A percentile compares a stretch with the other conserved stretches of the same genome.
Evolutionary conservation across 2,113 vertebrate genomes (phyloP).

Genomic region (Pseudorasbora parva): DNA sequence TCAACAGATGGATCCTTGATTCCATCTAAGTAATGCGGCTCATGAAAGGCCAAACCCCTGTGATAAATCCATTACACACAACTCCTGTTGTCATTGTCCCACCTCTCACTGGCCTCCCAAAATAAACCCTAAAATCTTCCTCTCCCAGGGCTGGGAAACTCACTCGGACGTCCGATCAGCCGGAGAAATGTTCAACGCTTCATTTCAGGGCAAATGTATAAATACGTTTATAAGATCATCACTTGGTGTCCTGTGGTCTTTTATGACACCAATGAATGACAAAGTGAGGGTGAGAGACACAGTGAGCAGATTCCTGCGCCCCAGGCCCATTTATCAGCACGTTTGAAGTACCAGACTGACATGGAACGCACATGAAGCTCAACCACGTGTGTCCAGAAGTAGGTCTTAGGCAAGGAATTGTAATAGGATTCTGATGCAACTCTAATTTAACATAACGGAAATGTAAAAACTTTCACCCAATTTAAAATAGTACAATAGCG

Average conservation of each 20-base stretch:
- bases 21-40: slow-evolving; percentile 49
- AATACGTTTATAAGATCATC: slow-evolving; percentile 55
- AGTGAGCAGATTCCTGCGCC: slow-evolving; percentile 71
- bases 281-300: slow-evolving; percentile 54
- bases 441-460: background rate
- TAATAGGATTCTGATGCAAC: slow-evolving; percentile 1
- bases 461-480: background rate
- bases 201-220: slow-evolving; percentile 47
- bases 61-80: slow-evolving; percentile 56
- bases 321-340: slow-evolving; percentile 56
- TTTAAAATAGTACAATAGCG: background rate
- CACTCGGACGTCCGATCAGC: slow-evolving; percentile 49
- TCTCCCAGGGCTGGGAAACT: slow-evolving; percentile 52
- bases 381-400: slow-evolving; percentile 20
- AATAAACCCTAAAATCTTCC: slow-evolving; percentile 60
- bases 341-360: slow-evolving; percentile 49
- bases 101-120: slow-evolving; percentile 62
- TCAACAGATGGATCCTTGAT: slow-evolving; percentile 57
- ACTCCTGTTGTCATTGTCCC: slow-evolving; percentile 49
- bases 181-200: slow-evolving; percentile 47
- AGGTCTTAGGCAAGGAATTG: slow-evolving; percentile 21
- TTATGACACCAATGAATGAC: slow-evolving; percentile 52
- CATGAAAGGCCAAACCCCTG: slow-evolving; percentile 53
- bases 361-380: slow-evolving; percentile 30
- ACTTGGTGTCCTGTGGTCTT: slow-evolving; percentile 42